Conservation (phyloP, 64 coral and sea anemone genomes). For the Anthopleura sola region DNA sequence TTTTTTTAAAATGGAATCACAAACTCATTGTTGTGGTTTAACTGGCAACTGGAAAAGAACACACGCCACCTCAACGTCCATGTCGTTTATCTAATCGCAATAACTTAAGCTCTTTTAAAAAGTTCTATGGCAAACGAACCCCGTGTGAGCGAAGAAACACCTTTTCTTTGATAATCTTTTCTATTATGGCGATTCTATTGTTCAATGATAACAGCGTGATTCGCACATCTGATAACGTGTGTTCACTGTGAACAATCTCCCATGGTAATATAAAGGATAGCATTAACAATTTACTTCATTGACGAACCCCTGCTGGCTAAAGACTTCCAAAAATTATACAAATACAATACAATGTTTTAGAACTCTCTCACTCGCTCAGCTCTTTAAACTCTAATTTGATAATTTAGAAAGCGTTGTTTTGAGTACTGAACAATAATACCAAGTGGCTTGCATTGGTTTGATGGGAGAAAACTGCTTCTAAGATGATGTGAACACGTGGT, state of each 20-base stretch:
- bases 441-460: neutral
- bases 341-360: neutral
- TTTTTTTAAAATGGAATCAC: neutral
- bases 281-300: slow-evolving; percentile 4
- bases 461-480: neutral
- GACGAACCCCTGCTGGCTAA: neutral
- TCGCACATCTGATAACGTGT: slow-evolving; percentile 16
- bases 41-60: neutral
- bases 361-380: neutral
- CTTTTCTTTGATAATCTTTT: slow-evolving; percentile 8
- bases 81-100: neutral
- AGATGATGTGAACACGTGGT: neutral
- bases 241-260: slow-evolving; percentile 9
- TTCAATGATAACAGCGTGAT: neutral
- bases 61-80: neutral
- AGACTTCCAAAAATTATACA: neutral
- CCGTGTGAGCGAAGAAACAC: neutral
- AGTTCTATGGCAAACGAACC: slow-evolving; percentile 15
- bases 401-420: neutral
- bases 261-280: neutral
- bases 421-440: neutral
- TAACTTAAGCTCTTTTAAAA: neutral
- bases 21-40: neutral
- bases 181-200: neutral
- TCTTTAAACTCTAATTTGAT: slow-evolving; percentile 16